These are phyloP conservation scores for Phalloptychus januarius DNA, from an alignment of 2,797 vertebrate genomes.

Conservation along the genomic window DNA sequence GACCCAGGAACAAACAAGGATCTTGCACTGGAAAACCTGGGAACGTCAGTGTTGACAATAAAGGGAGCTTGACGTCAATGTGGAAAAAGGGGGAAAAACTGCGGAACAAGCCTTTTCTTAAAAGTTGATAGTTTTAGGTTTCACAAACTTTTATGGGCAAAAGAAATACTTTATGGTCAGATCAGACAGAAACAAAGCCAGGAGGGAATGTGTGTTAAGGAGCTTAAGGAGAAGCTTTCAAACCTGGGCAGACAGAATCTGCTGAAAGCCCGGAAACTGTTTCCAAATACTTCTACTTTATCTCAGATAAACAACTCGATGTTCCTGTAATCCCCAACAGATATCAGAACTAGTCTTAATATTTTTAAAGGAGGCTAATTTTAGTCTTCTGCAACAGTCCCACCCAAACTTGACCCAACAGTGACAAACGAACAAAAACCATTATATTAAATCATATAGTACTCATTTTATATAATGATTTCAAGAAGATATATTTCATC, in stretches of 20 bases:
- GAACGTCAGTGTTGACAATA: not conserved
- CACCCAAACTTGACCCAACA: too few species aligned
- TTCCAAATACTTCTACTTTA: not conserved
- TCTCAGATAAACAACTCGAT: not conserved
- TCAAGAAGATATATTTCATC: not conserved
- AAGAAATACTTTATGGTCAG: not conserved
- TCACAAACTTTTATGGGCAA: too few species aligned
- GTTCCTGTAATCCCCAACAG: not conserved
- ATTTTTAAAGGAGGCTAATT: not conserved
- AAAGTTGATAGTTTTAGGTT: too few species aligned
- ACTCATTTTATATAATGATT: not conserved
- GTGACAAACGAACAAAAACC: not conserved
- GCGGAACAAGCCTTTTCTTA: too few species aligned
- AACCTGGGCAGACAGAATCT: not conserved
- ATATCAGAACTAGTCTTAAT: not conserved
- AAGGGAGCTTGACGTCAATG: not conserved
- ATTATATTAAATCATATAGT: not conserved
- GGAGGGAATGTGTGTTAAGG: not conserved
- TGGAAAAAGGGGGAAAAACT: not conserved
- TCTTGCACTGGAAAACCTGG: not conserved
- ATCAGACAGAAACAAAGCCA: not conserved
- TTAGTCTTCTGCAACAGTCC: not conserved
- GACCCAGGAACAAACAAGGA: not conserved
- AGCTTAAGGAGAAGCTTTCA: not conserved
- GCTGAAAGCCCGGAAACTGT: too few species aligned